These are phyloP conservation scores for Coelopa pilipes DNA, from an alignment of 2,888 invertebrate species.

Conservation along the genomic window DNA sequence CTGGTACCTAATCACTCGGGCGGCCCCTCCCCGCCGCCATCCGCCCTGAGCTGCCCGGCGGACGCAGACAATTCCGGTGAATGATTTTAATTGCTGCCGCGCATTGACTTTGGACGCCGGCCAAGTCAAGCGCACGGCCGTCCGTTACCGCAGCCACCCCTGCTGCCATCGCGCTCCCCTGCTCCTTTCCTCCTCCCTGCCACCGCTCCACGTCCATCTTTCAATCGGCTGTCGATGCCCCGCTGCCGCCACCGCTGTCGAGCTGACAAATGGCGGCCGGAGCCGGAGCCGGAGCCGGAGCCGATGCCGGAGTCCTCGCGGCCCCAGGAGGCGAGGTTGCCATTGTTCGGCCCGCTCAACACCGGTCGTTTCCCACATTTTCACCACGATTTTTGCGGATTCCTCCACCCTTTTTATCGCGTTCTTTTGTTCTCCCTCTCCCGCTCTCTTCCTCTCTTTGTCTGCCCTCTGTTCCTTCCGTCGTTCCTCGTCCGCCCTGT, in stretches of 20 bases:
- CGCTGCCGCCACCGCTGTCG: too few species aligned
- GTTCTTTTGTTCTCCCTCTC: neutral
- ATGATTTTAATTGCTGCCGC: neutral
- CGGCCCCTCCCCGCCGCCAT: too few species aligned
- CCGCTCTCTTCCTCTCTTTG: constrained; percentile 7
- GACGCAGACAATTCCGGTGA: too few species aligned
- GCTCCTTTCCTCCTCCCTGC: constrained; percentile 2
- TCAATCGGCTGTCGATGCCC: neutral
- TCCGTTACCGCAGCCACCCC: neutral
- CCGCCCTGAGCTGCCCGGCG: too few species aligned
- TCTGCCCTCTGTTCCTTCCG: neutral
- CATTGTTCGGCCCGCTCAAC: constrained; percentile 10
- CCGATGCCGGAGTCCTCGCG: neutral
- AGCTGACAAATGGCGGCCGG: neutral
- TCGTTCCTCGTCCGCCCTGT: neutral
- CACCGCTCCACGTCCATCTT: neutral
- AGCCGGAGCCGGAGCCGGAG: neutral
- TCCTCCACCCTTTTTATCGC: neutral
- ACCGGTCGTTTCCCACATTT: constrained; percentile 15
- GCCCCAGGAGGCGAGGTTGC: constrained; percentile 15
- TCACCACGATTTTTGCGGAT: neutral
- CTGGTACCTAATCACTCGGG: too few species aligned
- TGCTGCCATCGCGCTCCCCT: neutral
- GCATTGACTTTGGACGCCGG: constrained; percentile 31
- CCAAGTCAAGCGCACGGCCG: constrained; percentile 20